Percentiles rank a stretch among this genome's conserved stretches.
These are phyloP conservation scores for Alcedo quadribrachys DNA, from an alignment of 2,797 vertebrate species.

Conservation along the genomic window DNA sequence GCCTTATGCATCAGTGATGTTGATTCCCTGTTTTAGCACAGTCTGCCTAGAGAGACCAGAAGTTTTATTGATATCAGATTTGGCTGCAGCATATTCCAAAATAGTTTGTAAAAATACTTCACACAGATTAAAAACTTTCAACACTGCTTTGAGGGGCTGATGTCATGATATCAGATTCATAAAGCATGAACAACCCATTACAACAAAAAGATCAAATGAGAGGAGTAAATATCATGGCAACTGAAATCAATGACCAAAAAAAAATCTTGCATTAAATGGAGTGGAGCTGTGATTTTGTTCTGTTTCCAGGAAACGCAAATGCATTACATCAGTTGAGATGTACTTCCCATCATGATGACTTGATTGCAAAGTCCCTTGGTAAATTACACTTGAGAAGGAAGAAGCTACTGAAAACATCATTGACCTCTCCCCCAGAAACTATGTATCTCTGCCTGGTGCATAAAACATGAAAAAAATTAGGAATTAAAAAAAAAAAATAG, in stretches of 20 bases:
- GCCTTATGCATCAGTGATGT: background rate
- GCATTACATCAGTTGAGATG: slow-evolving; percentile 53
- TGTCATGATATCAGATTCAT: background rate
- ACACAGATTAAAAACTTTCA: slow-evolving; percentile 5
- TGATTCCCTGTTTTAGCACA: background rate
- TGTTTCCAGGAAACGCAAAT: slow-evolving; percentile 54
- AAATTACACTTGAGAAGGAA: slow-evolving; percentile 29
- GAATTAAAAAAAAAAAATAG: background rate
- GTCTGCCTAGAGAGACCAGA: background rate
- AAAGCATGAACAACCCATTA: background rate
- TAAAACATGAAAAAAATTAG: background rate
- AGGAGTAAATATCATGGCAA: background rate
- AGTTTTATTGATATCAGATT: background rate
- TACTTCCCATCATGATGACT: slow-evolving; percentile 35
- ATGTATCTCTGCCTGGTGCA: background rate
- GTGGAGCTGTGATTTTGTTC: background rate
- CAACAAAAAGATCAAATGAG: slow-evolving; percentile 12
- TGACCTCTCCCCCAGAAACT: background rate
- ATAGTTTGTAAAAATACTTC: background rate
- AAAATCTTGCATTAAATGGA: slow-evolving; percentile 1
- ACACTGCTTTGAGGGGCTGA: background rate
- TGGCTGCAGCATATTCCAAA: background rate
- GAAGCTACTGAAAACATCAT: slow-evolving; percentile 18
- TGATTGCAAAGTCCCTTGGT: slow-evolving; percentile 1
- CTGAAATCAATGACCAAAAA: slow-evolving; percentile 30